Base-by-base conservation (phyloP, 2,888 invertebrate genomes). In the Drosophila lacicola region DNA sequence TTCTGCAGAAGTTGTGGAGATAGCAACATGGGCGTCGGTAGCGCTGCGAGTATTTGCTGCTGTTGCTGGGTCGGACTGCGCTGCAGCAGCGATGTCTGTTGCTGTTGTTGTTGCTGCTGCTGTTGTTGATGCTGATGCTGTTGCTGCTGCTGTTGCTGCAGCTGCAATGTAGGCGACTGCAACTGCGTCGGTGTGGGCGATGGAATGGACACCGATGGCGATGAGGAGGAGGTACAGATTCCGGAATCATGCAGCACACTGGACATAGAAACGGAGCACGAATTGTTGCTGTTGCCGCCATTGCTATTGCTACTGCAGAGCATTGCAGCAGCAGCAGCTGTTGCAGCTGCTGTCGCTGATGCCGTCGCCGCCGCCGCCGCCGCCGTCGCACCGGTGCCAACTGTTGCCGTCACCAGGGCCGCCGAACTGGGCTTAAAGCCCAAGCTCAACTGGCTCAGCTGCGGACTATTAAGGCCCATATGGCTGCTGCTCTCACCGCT, bases 401-500 rank as follows among this genome's bases (percentile, higher is more conserved):
- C 56, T n/a, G 65, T 36, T 4, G 67, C 57, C 29, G 77, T 55
- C 10, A 67, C 44, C 34, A 76, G 45, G 3, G 64, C 44, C 4
- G 62, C 34, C 2, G 77, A 58, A n/a, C 72, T 75, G 2, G 79
- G 62, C 58, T 86, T 86, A 19, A 90, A 82, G 46, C 82, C 77
- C 46, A 88, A 55, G 47, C 79, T 86, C 34, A 87, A 45, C 44
- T 88, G 87, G 14, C 79, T 83, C 25, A 88, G 74, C 69, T 90
- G 91, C 2, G 92, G 92, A 74, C 92, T 92, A 25, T 91, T 85
- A 0, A 92, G 75, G 0, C 89, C 84, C 85, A 88, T 90, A 68
- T 91, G 92, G 61, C 92, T 92, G 74, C 92, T 92, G 74, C 92
- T 92, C 50, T 92, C 92, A n/a, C 92, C 92, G 73, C 92, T 92